Evolutionary conservation across 2,888 invertebrate species (phyloP), one percentile per base, ranked within the genome.

Genomic region (Amphimallon solstitiale): DNA sequence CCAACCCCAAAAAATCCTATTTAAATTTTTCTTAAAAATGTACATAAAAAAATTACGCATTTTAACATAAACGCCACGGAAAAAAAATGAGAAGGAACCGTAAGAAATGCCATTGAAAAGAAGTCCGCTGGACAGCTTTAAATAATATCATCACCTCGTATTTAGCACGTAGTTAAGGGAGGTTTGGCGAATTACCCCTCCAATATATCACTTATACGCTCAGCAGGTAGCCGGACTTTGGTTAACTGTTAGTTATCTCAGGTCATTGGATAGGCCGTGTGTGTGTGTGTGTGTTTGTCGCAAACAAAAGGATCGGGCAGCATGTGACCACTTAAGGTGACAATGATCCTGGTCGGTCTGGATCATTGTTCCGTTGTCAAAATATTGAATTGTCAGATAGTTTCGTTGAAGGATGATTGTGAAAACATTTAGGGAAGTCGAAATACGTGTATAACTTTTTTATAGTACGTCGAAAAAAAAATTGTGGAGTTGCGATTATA

Each of bases 321-420:
- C 43, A 51, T 49, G 49, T 51, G 49, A 43, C 63, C 63, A 63
- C 63, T 63, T 63, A 63, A 49, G 49, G 51, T 40, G 63, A 63
- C 63, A 51, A 51, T 52, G 61, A 61, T 40, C 49, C 23, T 29
- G 37, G 46, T 21, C 48, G 45, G 29, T 34, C 40, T 12, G 37
- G 40, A 17, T 40, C 52, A 63, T 63, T 63, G 63, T 63, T 4
- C 14, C 19, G 29, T 40, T 63, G 63, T 63, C 63, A 63, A 40
- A 63, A 63, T 51, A 63, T 43, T 65, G 64, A 51, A 34, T 51
- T 51, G 49, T 51, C 34, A 29, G 29, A 7, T 5, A 9, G 7
- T 1, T 3, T 29, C 9, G 29, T 29, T 29, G 2, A 29, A 29
- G 29, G 29, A 29, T 3, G 29, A 29, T 29, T 29, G 29, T 29